Evolutionary conservation across 1,140 invertebrate species (phyloP).

Genomic region (Brachionus plicatilis): DNA sequence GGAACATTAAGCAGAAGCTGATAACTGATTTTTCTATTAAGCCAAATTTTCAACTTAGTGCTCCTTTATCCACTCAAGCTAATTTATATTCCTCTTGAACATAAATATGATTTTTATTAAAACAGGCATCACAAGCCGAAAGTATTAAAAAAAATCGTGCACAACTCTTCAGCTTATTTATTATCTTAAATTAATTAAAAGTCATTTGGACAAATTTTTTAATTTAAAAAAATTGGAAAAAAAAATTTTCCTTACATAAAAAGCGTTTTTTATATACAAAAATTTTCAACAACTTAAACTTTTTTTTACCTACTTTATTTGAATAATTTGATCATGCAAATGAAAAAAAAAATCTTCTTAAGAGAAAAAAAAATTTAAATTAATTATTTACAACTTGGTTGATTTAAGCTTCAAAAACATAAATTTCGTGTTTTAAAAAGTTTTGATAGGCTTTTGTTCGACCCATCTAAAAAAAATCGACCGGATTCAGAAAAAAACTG

Average conservation of each 20-base stretch:
- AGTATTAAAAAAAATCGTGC: not conserved
- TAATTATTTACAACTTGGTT: not conserved
- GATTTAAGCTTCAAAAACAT: not conserved
- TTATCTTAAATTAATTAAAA: not conserved
- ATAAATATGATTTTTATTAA: not conserved
- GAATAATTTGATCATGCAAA: not conserved
- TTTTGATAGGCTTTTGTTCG: not conserved
- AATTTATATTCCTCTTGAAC: not conserved
- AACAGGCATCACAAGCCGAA: not conserved
- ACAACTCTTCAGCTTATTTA: not conserved
- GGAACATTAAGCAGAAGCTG: not conserved
- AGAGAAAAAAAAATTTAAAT: not conserved
- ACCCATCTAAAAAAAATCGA: not conserved
- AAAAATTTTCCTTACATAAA: not conserved
- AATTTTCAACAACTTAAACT: not conserved
- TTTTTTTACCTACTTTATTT: not conserved
- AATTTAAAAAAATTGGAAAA: not conserved
- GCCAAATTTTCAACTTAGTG: not conserved
- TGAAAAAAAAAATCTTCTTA: not conserved
- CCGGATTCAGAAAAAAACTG: not conserved
- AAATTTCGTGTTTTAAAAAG: not conserved
- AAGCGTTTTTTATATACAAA: not conserved
- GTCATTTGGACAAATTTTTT: not conserved
- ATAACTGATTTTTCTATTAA: slow-evolving; percentile 1
- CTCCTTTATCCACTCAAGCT: not conserved